Conservation (phyloP, 1,140 invertebrate genomes). For the Aradophagus sp. region DNA sequence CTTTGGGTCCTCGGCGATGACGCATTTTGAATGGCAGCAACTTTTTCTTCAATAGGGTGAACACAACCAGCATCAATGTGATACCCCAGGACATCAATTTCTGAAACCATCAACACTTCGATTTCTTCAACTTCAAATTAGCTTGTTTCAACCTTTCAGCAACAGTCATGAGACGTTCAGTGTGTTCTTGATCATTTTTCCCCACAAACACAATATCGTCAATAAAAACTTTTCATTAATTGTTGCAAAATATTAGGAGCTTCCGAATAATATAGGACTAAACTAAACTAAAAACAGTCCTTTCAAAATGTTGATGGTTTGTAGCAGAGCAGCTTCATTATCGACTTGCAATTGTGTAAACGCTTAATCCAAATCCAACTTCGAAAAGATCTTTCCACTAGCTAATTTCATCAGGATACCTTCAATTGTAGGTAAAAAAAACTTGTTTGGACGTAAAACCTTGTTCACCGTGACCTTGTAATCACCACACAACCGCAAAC, state of each 20-base stretch:
- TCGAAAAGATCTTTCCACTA: conserved; percentile 10
- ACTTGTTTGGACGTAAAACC: too few species aligned
- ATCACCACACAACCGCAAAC: too few species aligned
- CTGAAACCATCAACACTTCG: neutral
- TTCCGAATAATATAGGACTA: conserved; percentile 72
- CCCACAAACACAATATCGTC: conserved; percentile 67
- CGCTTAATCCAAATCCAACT: conserved; percentile 23
- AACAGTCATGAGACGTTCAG: conserved; percentile 12
- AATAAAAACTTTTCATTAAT: conserved; percentile 35
- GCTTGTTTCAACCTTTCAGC: neutral
- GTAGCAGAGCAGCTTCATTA: conserved; percentile 54
- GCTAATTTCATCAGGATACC: conserved; percentile 13
- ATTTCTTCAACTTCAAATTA: conserved; percentile 6
- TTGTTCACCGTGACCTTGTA: too few species aligned
- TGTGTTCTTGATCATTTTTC: conserved; percentile 55
- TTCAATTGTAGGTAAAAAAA: too few species aligned
- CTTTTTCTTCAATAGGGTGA: conserved; percentile 10
- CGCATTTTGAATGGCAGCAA: neutral
- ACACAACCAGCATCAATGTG: neutral
- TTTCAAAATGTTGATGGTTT: conserved; percentile 64
- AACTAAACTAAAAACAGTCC: conserved; percentile 68
- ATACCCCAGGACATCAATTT: conserved; percentile 1
- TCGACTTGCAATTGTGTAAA: conserved; percentile 58
- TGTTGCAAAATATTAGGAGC: conserved; percentile 59
- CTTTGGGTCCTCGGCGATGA: conserved; percentile 6